Evolutionary conservation across 2,888 invertebrate genomes (phyloP), one percentile per base, ranked within the genome.

Genomic region (Protophormia terraenovae): DNA sequence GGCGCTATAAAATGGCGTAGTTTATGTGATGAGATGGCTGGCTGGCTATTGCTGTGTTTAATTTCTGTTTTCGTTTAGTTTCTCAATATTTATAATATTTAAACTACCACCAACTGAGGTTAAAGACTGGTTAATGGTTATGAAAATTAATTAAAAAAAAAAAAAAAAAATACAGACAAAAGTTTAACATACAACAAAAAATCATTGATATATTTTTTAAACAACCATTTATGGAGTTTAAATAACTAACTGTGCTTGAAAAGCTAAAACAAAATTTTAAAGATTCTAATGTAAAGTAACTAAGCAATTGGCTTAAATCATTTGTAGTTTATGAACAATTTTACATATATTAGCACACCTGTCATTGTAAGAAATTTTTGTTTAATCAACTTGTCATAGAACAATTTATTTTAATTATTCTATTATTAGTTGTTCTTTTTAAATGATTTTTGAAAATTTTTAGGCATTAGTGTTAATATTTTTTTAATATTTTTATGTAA

Each of bases 1-100:
- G 84, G 78, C 75, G 81, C 78, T 81, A 82, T 85, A 85, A 85
- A 85, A 82, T 85, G 84, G 84, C 84, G 81, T 73, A 75, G 62
- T 85, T 85, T 85, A 85, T 85, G 77, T 67, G 73, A 78, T 78
- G 77, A 62, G 81, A 62, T 84, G 81, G 45, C 55, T 71, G 69
- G 81, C 55, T 84, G 81, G 45, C 55, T 71, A 62, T 27, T 53
- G 41, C 7, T 27, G 41, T 16, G 16, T n/a, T 45, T 62, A n/a
- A n/a, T 67, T 41, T 47, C 10, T n/a, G 19, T 41, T 29, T 3
- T 38, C 6, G 2, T 38, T 35, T 24, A 6, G 22, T 14, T 53
- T 38, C 5, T 45, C 22, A 32, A 78, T 27, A 71, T 47, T 80
- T 16, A 64, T 71, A 62, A 72, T 50, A 81, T 50, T 72, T 16